Evolutionary conservation across 2,888 invertebrate species (phyloP), one percentile per base, ranked within the genome.

Genomic region (Branchinecta sandiegonensis): DNA sequence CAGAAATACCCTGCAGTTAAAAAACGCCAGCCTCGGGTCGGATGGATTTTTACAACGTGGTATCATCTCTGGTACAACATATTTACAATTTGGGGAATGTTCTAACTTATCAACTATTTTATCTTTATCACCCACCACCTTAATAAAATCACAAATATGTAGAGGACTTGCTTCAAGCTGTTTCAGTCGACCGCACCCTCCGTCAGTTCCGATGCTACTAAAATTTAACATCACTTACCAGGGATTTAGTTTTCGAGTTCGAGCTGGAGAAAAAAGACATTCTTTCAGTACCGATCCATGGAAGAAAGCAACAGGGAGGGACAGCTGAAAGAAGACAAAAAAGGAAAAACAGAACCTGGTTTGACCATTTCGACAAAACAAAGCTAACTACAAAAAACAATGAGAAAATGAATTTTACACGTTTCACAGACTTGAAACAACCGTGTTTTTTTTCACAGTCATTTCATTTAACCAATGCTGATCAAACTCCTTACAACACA

Each of bases 341-440:
- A 48, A 11, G 11, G n/a, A 48, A 48, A 48, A 48, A 48, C 50
- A 48, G 50, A 48, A 48, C 50, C 50, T 48, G 50, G 50, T 48
- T 11, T 48, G 50, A 48, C 11, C 50, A n/a, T n/a, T 48, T 48
- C 50, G n/a, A 48, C 50, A n/a, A 48, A 48, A 48, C 50, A 48
- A 48, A 48, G n/a, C 50, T 48, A 48, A 48, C 50, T 48, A 48
- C 50, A 48, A 48, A 48, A 48, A 48, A 11, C 11, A 48, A 48
- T 48, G 50, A n/a, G 11, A 48, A 48, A 48, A 48, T 48, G 50
- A 11, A 11, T 48, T 48, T 48, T 48, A 48, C 50, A 48, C 50
- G 50, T 48, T 48, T 48, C 50, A 48, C n/a, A 48, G 50, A 48
- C 50, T 48, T 48, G 50, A n/a, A 48, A 48, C 50, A 48, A 48